Percentiles rank a stretch among this genome's conserved stretches.
phyloP scores from a whole-genome alignment of 2,797 vertebrate species.

The Sebastes umbrosus region DNA sequence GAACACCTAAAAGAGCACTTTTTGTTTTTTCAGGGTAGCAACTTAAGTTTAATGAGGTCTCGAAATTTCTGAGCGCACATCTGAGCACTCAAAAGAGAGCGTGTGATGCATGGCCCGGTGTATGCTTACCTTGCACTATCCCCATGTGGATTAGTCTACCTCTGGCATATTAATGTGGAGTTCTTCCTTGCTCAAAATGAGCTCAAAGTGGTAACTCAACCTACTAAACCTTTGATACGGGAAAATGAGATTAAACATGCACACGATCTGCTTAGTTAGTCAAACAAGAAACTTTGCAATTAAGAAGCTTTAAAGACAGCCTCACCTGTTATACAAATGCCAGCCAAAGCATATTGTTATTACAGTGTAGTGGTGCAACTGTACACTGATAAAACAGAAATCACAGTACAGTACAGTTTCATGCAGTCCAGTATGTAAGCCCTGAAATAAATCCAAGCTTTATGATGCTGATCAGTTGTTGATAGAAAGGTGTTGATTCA shows the following conservation, averaged over 20 bases:
- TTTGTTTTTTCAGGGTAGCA: not conserved
- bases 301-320: not conserved
- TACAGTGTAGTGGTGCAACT: not conserved
- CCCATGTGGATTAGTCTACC: conserved; percentile 10
- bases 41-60: conserved; percentile 30
- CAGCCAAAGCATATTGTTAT: not conserved
- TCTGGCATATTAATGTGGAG: conserved; percentile 6
- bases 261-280: not conserved
- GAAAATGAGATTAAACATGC: not conserved
- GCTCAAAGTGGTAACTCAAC: not conserved
- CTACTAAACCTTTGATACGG: not conserved
- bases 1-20: conserved; percentile 9
- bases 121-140: conserved; percentile 42
- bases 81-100: not conserved
- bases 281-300: not conserved
- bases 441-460: not conserved
- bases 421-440: not conserved
- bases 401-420: not conserved
- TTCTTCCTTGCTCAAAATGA: not conserved
- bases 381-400: not conserved
- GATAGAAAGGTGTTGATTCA: not conserved
- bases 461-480: not conserved
- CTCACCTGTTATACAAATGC: not conserved
- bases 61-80: conserved; percentile 15
- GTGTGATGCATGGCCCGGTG: conserved; percentile 4